phyloP scores from a whole-genome alignment of 2,888 invertebrate genomes.

The Hartigia nigra region DNA sequence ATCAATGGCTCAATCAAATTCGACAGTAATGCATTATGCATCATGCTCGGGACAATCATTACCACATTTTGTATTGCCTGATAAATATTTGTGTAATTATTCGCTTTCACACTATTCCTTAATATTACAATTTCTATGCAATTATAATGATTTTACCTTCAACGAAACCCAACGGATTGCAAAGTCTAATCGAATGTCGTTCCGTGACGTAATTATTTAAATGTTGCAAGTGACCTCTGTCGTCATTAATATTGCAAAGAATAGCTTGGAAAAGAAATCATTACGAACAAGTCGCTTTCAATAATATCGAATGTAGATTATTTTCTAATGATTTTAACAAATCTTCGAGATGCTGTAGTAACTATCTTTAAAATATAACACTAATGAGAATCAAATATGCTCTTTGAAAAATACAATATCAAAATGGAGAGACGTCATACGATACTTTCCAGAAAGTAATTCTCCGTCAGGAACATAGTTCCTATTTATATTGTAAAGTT shows the following conservation, averaged over 20 bases:
- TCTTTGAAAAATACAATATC: background rate
- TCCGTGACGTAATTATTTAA: conserved; percentile 30
- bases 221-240: conserved; percentile 24
- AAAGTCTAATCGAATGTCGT: conserved; percentile 24
- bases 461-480: background rate
- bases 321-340: background rate
- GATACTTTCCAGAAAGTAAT: background rate
- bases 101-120: background rate
- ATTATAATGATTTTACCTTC: background rate
- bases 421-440: background rate
- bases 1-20: background rate
- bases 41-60: background rate
- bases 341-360: background rate
- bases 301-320: background rate
- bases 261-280: background rate
- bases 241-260: conserved; percentile 2
- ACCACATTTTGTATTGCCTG: background rate
- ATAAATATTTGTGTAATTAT: background rate
- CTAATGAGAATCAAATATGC: background rate
- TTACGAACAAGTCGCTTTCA: background rate
- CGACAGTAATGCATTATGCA: background rate
- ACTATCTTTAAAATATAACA: background rate
- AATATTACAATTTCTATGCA: background rate
- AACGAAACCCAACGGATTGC: background rate
- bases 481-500: background rate